Base-by-base conservation (phyloP, 1,140 invertebrate species). In the Tetranychus urticae region DNA sequence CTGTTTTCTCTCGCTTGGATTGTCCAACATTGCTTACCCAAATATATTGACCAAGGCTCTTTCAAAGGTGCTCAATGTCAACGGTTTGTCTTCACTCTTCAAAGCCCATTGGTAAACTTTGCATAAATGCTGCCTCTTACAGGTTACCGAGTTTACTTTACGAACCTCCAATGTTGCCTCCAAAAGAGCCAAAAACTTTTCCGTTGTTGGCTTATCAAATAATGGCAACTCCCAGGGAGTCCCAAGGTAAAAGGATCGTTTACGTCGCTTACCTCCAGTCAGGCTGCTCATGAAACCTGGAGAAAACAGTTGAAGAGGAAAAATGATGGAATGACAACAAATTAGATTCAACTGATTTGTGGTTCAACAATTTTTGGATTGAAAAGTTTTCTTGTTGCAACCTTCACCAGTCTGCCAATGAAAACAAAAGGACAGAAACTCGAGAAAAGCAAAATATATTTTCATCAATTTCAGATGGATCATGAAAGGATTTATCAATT, bases 81-180 rank as follows among this genome's bases (percentile, higher is more conserved):
- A 7, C 3, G 56, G 59, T 35, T 12, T 31, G 12, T 52, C 39
- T 35, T 47, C 63, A 5, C 47, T 47, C 42, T 50, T 46, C 12
- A 64, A 23, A 7, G 59, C 60, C 8, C 34, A 48, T 39, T 55
- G 56, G 37, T 57, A 62, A n/a, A 64, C 63, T 64, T 62, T 61
- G 37, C 63, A 64, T 1, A 55, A 39, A 56, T 61, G 61, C 31
- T 64, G 59, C 8, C 46, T 14, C 35, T 61, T 61, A 50, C 63
- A 64, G 33, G 33, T 12, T 50, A 5, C 33, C 14, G 62, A 46
- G 8, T 58, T 23, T 2, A 64, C 61, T 45, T 59, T 64, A 52
- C 60, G 33, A 14, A 45, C 45, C 42, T 64, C 39, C 13, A 64
- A 37, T 4, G 63, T 64, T 8, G 39, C 62, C 46, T 61, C 63